Percentiles rank a stretch among this genome's conserved stretches.
Evolutionary conservation across 2,797 vertebrate species (phyloP).

Genomic region (Urocyon cinereoargenteus): DNA sequence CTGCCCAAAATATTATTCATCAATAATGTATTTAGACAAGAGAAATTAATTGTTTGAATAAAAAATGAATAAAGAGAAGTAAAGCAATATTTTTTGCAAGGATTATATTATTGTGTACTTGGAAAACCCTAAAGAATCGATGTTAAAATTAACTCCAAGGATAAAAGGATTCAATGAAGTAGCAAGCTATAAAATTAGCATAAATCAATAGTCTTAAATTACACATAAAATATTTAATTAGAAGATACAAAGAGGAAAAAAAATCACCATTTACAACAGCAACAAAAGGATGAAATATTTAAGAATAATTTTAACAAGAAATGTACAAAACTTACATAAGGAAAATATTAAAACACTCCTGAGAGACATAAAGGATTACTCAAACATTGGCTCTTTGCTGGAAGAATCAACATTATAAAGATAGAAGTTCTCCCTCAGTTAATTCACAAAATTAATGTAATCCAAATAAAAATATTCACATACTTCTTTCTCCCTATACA

Average conservation of each 20-base stretch:
- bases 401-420: not conserved
- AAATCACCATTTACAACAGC: not conserved
- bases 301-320: slow-evolving; percentile 49
- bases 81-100: not conserved
- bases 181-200: slow-evolving; percentile 58
- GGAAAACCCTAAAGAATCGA: slow-evolving; percentile 15
- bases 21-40: not conserved
- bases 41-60: not conserved
- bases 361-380: not conserved
- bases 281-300: slow-evolving; percentile 27
- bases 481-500: not conserved
- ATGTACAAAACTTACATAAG: not conserved
- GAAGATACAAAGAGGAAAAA: not conserved
- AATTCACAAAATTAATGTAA: slow-evolving; percentile 18
- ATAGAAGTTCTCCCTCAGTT: not conserved
- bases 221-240: slow-evolving; percentile 16
- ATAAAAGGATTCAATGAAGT: slow-evolving; percentile 28
- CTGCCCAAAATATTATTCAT: not conserved
- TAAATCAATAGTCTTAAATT: not conserved
- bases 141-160: slow-evolving; percentile 4
- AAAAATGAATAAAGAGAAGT: not conserved
- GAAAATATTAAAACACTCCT: not conserved
- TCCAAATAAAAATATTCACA: slow-evolving; percentile 9
- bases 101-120: not conserved
- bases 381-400: not conserved